A percentile compares a stretch with the other conserved stretches of the same genome.
phyloP scores from a whole-genome alignment of 2,113 vertebrate species.

The Falcunculus frontatus region DNA sequence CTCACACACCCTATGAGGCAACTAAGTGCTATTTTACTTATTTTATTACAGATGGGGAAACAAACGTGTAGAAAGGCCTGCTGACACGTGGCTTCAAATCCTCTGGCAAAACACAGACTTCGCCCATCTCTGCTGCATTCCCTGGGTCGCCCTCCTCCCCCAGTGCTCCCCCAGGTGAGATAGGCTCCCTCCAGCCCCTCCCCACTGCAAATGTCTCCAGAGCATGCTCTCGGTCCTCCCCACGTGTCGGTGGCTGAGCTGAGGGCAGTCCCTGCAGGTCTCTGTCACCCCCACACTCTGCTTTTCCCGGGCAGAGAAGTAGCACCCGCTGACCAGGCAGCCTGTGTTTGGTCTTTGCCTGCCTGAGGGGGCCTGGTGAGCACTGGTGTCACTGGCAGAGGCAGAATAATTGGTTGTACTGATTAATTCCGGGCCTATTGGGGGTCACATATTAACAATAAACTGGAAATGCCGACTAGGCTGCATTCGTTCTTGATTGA shows the following conservation, averaged over 20 bases:
- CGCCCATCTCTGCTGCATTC: fast-evolving
- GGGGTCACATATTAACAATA: background rate
- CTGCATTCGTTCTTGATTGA: background rate
- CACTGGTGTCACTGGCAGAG: background rate
- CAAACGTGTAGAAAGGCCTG: conserved; percentile 10
- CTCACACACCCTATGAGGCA: conserved; percentile 51
- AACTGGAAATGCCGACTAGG: background rate
- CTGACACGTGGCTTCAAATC: background rate
- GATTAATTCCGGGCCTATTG: background rate
- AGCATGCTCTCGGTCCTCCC: background rate
- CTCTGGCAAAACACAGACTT: background rate
- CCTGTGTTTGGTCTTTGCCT: background rate
- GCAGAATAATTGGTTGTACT: background rate
- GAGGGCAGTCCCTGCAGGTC: background rate
- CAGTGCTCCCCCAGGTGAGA: background rate
- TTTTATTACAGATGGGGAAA: conserved; percentile 53
- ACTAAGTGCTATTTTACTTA: conserved; percentile 29
- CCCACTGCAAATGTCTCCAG: background rate
- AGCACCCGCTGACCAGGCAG: fast-evolving
- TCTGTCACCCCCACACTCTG: background rate
- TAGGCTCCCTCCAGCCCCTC: background rate
- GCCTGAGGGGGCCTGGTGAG: background rate
- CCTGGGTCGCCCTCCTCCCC: background rate
- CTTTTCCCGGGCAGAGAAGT: background rate
- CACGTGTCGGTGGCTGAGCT: fast-evolving